phyloP scores from a whole-genome alignment of 2,797 vertebrate species.

The Dermochelys coriacea region DNA sequence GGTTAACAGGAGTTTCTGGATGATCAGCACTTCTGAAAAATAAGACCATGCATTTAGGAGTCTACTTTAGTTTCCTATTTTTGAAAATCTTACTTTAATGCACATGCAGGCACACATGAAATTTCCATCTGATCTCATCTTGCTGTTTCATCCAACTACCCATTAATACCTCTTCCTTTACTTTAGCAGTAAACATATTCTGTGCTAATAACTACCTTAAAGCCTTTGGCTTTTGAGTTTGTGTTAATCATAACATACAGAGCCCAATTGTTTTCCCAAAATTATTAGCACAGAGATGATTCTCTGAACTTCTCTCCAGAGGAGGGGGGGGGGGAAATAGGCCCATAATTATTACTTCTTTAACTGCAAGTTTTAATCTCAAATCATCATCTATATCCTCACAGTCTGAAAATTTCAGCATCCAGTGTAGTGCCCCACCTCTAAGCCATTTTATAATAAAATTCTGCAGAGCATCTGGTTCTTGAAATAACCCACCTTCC shows the following conservation, averaged over 20 bases:
- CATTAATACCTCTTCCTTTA: not conserved
- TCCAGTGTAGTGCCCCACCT: not conserved
- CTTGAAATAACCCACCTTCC: conserved; percentile 75
- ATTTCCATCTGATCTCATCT: not conserved
- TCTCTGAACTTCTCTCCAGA: not conserved
- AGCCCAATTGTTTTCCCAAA: not conserved
- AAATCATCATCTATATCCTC: not conserved
- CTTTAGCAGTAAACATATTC: not conserved
- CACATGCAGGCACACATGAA: not conserved
- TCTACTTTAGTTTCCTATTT: not conserved
- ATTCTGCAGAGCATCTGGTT: not conserved
- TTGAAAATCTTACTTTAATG: not conserved
- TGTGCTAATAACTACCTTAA: not conserved
- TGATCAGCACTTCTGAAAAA: not conserved
- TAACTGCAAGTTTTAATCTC: not conserved
- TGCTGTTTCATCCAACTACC: not conserved
- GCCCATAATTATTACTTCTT: not conserved
- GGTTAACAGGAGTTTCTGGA: not conserved
- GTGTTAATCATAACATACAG: not conserved
- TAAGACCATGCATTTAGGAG: not conserved
- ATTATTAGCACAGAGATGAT: not conserved
- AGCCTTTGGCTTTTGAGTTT: not conserved
- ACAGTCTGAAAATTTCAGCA: not conserved
- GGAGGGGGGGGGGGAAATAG: not conserved
- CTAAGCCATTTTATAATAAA: not conserved